A percentile compares a stretch with the other conserved stretches of the same genome.
Evolutionary conservation across 2,797 vertebrate genomes (phyloP).

Genomic region (Rhinogobio ventralis): DNA sequence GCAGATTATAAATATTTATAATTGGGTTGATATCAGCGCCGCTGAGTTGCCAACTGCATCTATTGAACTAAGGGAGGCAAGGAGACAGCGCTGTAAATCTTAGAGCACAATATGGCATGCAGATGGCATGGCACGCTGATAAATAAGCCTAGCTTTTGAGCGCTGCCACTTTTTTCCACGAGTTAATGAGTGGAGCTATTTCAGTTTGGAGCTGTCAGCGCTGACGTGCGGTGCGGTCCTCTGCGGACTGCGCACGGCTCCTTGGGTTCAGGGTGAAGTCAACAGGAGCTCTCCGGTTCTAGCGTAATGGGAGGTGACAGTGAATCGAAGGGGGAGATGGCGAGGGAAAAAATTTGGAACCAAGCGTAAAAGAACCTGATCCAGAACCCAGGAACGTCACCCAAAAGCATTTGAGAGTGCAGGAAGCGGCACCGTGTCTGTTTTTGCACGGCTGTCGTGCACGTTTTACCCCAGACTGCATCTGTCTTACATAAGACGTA

Average conservation of each 20-base stretch:
- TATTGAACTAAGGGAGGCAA: slow-evolving; percentile 70
- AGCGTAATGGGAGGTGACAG: slow-evolving; percentile 65
- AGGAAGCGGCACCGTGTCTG: neutral
- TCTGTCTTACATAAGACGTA: slow-evolving; percentile 33
- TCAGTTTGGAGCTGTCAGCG: slow-evolving; percentile 65
- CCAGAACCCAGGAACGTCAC: slow-evolving; percentile 53
- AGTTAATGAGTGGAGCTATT: slow-evolving; percentile 67
- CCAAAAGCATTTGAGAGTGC: slow-evolving; percentile 6
- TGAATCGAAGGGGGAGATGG: slow-evolving; percentile 38
- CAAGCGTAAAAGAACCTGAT: slow-evolving; percentile 60
- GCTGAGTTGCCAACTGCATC: slow-evolving; percentile 78
- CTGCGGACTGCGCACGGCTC: slow-evolving; percentile 53
- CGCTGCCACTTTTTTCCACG: slow-evolving; percentile 53
- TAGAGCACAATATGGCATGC: slow-evolving; percentile 65
- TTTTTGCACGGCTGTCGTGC: slow-evolving; percentile 6
- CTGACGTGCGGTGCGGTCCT: slow-evolving; percentile 60
- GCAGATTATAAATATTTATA: slow-evolving; percentile 87
- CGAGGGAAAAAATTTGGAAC: slow-evolving; percentile 47
- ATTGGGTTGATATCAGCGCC: slow-evolving; percentile 82
- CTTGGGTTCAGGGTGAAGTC: slow-evolving; percentile 66
- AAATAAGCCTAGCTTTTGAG: slow-evolving; percentile 66
- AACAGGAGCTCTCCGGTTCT: slow-evolving; percentile 48
- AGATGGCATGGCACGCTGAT: slow-evolving; percentile 60
- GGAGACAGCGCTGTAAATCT: slow-evolving; percentile 63
- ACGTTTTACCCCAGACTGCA: slow-evolving; percentile 49